These are phyloP conservation scores for Anser brachyrhynchus DNA, from an alignment of 2,113 vertebrate species.

Conservation along the genomic window DNA sequence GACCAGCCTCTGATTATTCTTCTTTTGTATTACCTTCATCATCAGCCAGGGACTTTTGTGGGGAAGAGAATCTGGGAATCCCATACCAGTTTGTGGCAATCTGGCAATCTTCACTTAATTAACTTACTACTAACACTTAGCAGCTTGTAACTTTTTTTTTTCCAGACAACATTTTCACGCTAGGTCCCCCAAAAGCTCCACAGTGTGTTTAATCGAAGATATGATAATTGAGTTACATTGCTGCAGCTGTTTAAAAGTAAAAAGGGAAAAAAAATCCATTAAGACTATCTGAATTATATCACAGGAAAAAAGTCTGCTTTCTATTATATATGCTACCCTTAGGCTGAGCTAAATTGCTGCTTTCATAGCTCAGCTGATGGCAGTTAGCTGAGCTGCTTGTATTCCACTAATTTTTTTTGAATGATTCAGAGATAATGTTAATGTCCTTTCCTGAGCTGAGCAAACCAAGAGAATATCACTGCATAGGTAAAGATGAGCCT, in stretches of 20 bases:
- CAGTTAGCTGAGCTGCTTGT: conserved; percentile 9
- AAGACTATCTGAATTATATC: conserved; percentile 17
- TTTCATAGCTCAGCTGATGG: background rate
- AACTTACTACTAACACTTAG: background rate
- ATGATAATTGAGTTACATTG: conserved; percentile 50
- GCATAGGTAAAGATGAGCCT: background rate
- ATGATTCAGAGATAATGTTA: conserved; percentile 18
- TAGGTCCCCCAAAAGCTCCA: background rate
- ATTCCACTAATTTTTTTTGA: conserved; percentile 16
- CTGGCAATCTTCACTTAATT: conserved; percentile 44
- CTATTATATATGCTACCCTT: conserved; percentile 14
- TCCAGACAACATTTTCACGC: background rate
- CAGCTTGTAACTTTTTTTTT: background rate
- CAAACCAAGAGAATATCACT: background rate
- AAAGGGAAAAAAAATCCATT: background rate
- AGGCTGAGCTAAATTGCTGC: conserved; percentile 31
- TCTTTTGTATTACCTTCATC: background rate
- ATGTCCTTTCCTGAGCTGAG: background rate
- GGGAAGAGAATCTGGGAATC: background rate
- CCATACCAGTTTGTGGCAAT: conserved; percentile 4
- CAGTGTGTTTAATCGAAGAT: conserved; percentile 53
- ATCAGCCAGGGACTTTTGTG: background rate
- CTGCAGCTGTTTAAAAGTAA: conserved; percentile 27
- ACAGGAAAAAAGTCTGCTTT: conserved; percentile 10
- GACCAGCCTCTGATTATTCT: background rate